Conservation (phyloP, 2,888 invertebrate species). For the Ornithoptera alexandrae region DNA sequence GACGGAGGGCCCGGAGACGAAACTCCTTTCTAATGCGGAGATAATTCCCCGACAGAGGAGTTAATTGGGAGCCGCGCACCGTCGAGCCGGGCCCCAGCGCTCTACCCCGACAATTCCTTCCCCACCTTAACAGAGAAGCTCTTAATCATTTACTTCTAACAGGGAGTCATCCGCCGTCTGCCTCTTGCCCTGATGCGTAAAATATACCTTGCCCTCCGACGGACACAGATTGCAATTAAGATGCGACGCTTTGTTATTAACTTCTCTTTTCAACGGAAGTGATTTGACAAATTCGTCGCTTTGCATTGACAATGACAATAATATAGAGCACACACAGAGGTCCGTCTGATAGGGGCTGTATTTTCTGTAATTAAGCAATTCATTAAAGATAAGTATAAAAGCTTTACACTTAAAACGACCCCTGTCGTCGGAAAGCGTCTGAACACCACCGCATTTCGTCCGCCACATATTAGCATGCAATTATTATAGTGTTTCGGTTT, state of each 20-base stretch:
- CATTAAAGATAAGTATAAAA: too few relatives aligned
- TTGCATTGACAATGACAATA: too few relatives aligned
- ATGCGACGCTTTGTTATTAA: constrained; percentile 5
- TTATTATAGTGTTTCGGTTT: too few relatives aligned
- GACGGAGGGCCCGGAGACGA: constrained; percentile 20
- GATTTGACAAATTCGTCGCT: not conserved
- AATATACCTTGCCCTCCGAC: constrained; percentile 20
- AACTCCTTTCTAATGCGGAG: constrained; percentile 57
- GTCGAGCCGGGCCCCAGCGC: constrained; percentile 53
- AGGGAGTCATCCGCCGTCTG: constrained; percentile 62
- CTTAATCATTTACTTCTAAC: constrained; percentile 76
- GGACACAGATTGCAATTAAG: constrained; percentile 16
- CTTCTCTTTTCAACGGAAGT: not conserved
- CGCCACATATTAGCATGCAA: too few relatives aligned
- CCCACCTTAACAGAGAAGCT: constrained; percentile 46
- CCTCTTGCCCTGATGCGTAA: constrained; percentile 30
- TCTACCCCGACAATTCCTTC: constrained; percentile 48
- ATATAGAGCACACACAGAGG: too few relatives aligned
- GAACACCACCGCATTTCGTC: too few relatives aligned
- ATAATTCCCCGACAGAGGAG: constrained; percentile 71
- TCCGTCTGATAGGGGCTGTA: too few relatives aligned
- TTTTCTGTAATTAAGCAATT: too few relatives aligned
- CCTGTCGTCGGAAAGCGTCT: too few relatives aligned
- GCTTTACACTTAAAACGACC: too few relatives aligned
- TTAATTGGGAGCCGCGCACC: constrained; percentile 75